Base-by-base conservation (phyloP, 1,140 invertebrate genomes). In the Papilio aristodemus region DNA sequence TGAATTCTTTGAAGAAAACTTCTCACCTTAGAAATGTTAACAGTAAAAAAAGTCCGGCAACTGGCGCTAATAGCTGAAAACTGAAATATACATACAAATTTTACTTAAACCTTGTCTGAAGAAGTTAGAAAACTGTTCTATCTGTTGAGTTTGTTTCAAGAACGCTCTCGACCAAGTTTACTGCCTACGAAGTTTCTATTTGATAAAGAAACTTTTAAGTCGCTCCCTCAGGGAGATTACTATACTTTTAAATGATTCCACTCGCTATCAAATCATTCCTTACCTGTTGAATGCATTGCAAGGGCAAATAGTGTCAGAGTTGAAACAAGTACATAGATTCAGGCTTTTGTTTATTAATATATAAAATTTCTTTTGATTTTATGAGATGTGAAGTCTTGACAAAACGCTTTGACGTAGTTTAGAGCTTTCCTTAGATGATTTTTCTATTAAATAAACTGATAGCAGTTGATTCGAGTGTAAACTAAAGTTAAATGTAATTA, bases 131-230 rank as follows among this genome's bases (percentile, higher is more conserved):
- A 76, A 76, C 68, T 74, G 67, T 68, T 75, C 74, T 72, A 71
- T 75, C 70, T 71, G 39, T 27, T 46, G 69, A 80, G 71, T 74
- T 76, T 76, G 75, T 80, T 79, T 73, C 72, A 74, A 73, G 79
- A 80, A 77, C 76, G 74, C 71, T 79, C 75, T 73, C 60, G 38
- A 36, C 63, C 19, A 78, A 81, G 71, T 82, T 79, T 82, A 80
- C 75, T 73, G 70, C 74, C 73, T 73, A 75, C 72, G 39, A 78
- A 83, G 77, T 84, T 84, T 81, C 58, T 76, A 81, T 81, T 81
- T 78, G 76, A 84, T 83, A 81, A 80, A 79, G 82, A 77, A 84
- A 79, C 63, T 82, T 77, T 80, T 70, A 71, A 80, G 71, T 78
- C 64, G 32, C 50, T 72, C 70, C 54, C 71, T 67, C 62, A 67